Percentiles rank a stretch among this genome's conserved stretches.
These are phyloP conservation scores for Grapholita molesta DNA, from an alignment of 1,140 invertebrate species.

Conservation along the genomic window DNA sequence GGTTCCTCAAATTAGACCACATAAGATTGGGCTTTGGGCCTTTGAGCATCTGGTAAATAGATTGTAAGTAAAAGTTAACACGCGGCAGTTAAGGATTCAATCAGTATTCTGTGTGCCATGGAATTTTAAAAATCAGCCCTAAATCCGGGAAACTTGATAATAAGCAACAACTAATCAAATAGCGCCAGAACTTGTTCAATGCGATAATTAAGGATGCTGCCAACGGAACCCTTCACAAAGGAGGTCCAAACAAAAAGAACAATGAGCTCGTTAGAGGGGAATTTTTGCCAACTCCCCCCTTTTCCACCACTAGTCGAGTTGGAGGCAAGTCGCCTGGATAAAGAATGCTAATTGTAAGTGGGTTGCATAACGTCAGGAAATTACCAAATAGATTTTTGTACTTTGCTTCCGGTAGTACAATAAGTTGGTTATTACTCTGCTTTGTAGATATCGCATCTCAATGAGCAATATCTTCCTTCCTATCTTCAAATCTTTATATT, in stretches of 20 bases:
- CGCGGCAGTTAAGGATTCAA: background rate
- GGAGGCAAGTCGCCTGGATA: constrained; percentile 26
- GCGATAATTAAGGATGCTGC: constrained; percentile 48
- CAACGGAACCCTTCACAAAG: constrained; percentile 43
- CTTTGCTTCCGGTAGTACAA: background rate
- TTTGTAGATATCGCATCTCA: background rate
- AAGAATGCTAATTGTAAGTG: constrained; percentile 45
- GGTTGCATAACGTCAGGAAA: constrained; percentile 28
- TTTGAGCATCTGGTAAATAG: background rate
- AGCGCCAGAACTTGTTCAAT: constrained; percentile 43
- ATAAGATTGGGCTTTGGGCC: background rate
- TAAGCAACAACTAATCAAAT: constrained; percentile 33
- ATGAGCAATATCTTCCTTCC: too few species aligned
- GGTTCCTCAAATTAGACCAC: background rate
- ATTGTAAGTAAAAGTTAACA: background rate
- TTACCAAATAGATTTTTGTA: background rate
- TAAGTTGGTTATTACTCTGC: background rate
- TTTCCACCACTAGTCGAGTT: constrained; percentile 23
- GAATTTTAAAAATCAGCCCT: constrained; percentile 9
- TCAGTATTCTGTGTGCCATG: background rate
- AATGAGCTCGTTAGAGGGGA: constrained; percentile 58
- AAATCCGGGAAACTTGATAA: constrained; percentile 18
- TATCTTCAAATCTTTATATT: too few species aligned
- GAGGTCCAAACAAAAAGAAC: constrained; percentile 57
- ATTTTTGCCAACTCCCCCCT: constrained; percentile 38